Percentiles rank a stretch among this genome's conserved stretches.
phyloP scores from a whole-genome alignment of 37 sponge, comb jelly and placozoan species.

The Cladorhizidae sp. region DNA sequence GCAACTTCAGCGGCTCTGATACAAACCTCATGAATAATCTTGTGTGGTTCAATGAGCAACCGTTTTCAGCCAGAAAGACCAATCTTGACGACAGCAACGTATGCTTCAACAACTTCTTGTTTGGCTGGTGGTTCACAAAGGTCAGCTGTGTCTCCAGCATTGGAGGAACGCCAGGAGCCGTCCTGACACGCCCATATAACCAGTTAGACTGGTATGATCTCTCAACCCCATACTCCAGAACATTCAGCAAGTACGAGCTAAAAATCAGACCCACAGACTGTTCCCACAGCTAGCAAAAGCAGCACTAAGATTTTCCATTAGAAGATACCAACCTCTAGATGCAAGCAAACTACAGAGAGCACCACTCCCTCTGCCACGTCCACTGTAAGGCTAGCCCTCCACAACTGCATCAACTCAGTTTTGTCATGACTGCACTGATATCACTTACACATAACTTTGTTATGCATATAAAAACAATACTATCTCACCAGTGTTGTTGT shows the following conservation, averaged over 20 bases:
- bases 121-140: slow-evolving; percentile 56
- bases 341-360: too few species aligned
- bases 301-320: too few species aligned
- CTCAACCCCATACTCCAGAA: background rate
- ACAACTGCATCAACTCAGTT: too few species aligned
- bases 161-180: background rate
- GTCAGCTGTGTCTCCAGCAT: background rate
- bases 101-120: background rate
- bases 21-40: background rate
- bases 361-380: too few species aligned
- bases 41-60: background rate
- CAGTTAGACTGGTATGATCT: background rate
- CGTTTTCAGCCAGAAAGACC: background rate
- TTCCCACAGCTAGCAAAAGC: too few species aligned
- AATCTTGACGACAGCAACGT: background rate
- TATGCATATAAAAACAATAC: too few species aligned
- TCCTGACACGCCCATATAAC: background rate
- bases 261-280: slow-evolving; percentile 40
- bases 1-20: background rate
- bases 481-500: too few species aligned
- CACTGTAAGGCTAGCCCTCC: too few species aligned
- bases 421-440: too few species aligned
- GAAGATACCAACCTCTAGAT: too few species aligned
- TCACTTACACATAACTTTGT: too few species aligned
- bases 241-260: slow-evolving; percentile 4